Conservation (phyloP, 1,140 invertebrate species). For the Caenorhabditis brenneri region DNA sequence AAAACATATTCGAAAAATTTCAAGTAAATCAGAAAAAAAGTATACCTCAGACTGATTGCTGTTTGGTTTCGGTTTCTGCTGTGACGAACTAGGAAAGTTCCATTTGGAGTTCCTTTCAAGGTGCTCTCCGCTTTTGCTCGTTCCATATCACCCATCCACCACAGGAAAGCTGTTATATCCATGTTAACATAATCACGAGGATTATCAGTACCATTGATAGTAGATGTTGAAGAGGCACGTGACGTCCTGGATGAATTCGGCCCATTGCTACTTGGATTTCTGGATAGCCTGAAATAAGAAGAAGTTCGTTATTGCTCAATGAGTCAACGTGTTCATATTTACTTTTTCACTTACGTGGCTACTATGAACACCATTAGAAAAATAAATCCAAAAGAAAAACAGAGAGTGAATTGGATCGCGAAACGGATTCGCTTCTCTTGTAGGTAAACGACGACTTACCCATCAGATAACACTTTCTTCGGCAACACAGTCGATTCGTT, state of each 20-base stretch:
- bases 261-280: not conserved
- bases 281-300: not conserved
- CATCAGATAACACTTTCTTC: constrained; percentile 16
- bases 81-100: constrained; percentile 58
- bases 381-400: not conserved
- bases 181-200: constrained; percentile 57
- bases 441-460: constrained; percentile 39
- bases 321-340: no score
- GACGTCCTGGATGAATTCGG: not conserved
- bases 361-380: constrained; percentile 16
- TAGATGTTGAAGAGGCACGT: not conserved
- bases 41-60: constrained; percentile 57
- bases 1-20: constrained; percentile 3
- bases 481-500: constrained; percentile 51
- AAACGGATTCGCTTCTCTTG: not conserved
- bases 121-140: constrained; percentile 42
- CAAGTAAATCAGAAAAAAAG: not conserved
- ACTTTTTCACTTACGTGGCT: not conserved
- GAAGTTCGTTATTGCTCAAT: no score
- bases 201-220: constrained; percentile 8
- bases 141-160: constrained; percentile 57
- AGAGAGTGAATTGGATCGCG: not conserved
- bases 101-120: constrained; percentile 54
- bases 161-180: constrained; percentile 46
- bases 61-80: constrained; percentile 46